phyloP scores from a whole-genome alignment of 2,888 invertebrate genomes.

The Chaitophorus viminalis region DNA sequence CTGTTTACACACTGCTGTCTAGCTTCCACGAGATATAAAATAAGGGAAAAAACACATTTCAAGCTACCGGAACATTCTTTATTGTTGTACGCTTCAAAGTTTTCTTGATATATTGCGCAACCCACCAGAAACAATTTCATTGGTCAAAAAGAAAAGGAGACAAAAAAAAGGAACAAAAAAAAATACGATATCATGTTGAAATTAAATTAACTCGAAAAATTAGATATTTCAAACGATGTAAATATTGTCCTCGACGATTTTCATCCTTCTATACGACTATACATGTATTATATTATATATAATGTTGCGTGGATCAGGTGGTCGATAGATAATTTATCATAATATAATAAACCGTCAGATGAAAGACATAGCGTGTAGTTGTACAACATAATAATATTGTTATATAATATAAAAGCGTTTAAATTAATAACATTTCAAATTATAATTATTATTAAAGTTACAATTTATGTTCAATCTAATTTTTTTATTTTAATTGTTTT shows the following conservation, averaged over 20 bases:
- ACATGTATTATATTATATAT: no score
- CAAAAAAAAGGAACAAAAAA: conserved; percentile 6
- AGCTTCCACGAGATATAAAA: conserved; percentile 24
- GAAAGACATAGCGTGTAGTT: no score
- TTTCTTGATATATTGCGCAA: conserved; percentile 32
- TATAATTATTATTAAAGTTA: no score
- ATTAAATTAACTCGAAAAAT: conserved; percentile 45
- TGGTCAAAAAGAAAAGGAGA: not conserved
- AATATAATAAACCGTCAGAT: no score
- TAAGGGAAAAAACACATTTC: conserved; percentile 29
- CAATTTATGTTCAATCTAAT: no score
- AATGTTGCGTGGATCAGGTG: not conserved
- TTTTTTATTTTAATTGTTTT: no score
- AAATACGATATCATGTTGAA: not conserved
- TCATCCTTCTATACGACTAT: not conserved
- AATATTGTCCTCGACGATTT: not conserved
- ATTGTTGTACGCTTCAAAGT: conserved; percentile 47
- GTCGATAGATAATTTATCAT: no score
- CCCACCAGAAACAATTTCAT: conserved; percentile 53
- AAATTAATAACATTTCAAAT: no score
- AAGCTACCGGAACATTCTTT: conserved; percentile 37
- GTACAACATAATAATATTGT: no score
- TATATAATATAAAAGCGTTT: no score
- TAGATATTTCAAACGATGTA: not conserved
- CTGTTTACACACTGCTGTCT: conserved; percentile 29